Evolutionary conservation across 2,113 vertebrate species (phyloP).

Genomic region (Theristicus caerulescens): DNA sequence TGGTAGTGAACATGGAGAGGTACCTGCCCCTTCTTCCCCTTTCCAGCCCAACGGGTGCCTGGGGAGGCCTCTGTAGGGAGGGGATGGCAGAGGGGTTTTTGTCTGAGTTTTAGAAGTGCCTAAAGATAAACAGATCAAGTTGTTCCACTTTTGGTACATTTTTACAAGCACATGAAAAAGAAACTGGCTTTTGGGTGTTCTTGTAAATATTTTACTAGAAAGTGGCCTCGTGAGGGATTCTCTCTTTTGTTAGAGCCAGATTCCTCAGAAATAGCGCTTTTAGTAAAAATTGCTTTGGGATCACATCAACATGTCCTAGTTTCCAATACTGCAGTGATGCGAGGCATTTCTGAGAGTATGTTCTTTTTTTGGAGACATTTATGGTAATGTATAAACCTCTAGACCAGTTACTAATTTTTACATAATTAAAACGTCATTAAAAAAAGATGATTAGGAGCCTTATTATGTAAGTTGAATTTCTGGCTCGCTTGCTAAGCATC

Average conservation of each 20-base stretch:
- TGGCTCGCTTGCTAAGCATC: not conserved
- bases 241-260: not conserved
- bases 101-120: not conserved
- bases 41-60: not conserved
- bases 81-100: not conserved
- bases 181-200: constrained; percentile 14
- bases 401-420: not conserved
- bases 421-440: constrained; percentile 20
- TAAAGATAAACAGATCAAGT: not conserved
- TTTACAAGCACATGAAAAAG: not conserved
- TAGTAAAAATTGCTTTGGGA: constrained; percentile 9
- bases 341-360: not conserved
- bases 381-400: not conserved
- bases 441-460: not conserved
- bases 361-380: not conserved
- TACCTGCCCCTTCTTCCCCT: not conserved
- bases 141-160: not conserved
- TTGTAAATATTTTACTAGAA: constrained; percentile 43
- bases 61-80: not conserved
- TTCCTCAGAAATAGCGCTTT: not conserved
- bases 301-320: not conserved
- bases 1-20: accelerated
- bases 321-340: not conserved
- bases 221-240: not conserved
- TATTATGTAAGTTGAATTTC: not conserved